Evolutionary conservation across 2,888 invertebrate species (phyloP), one percentile per base, ranked within the genome.

Genomic region (Ctena decussata): DNA sequence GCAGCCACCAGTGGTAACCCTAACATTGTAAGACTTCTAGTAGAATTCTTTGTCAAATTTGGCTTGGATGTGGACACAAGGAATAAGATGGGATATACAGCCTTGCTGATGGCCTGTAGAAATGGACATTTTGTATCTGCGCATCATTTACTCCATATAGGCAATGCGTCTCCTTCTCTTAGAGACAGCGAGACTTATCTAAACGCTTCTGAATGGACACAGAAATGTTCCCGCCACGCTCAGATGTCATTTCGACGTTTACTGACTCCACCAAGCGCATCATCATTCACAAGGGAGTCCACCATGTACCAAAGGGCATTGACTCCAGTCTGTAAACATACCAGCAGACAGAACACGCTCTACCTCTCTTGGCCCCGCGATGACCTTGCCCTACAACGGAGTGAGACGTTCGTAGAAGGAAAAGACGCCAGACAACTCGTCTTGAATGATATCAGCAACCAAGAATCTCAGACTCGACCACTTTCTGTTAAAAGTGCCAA

Each of bases 71-170:
- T 94, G 37, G 95, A 95, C 87, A 87, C 85, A 8, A 83, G 95
- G 35, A 95, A 95, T 87, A 90, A 83, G 73, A 80, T 94, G 49
- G 95, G 95, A 27, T 95, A 95, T 91, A 94, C 95, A 0, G 91
- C 95, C 2, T 84, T 95, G 74, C 83, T 95, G 46, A 84, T 95
- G 72, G 94, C 95, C 5, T 94, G 94, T 77, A 94, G 94, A 84
- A 91, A 92, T 73, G 94, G 93, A 8, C 92, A 95, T 88, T 95
- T 91, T 83, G 93, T 91, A 11, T 94, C 94, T 0, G 95, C 94
- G 1, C 89, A 94, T 78, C 82, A 90, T 30, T 84, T 95, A 18
- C 83, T 95, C 18, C 92, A 91, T 15, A 84, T 90, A 78, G 94
- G 94, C 18, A 87, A 89, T n/a, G 92, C 94, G 5, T 94, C 93